Base-by-base conservation (phyloP, 2,113 vertebrate species). In the Prunella fulvescens region DNA sequence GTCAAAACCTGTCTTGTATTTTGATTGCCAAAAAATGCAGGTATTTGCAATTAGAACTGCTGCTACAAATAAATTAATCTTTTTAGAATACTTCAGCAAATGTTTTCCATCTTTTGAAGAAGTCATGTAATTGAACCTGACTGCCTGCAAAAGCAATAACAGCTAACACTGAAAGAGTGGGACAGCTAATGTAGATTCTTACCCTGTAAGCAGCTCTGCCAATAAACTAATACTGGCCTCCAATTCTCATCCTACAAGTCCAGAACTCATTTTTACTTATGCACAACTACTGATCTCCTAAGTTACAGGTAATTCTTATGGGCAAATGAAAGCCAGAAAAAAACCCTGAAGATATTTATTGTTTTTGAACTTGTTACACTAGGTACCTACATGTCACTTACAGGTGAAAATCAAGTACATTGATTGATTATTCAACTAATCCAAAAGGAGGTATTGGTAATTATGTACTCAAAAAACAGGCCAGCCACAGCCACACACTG, bases 71-170 rank as follows among this genome's bases (percentile, higher is more conserved):
- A 96, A 76, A 95, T 78, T 44, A 66, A 92, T 92, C 62, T 81
- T 87, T 94, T 86, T 51, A 92, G 71, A 77, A 86, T 64, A 88
- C 60, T 95, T 94, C 56, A 88, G 83, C 83, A 96, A 82, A 90
- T 90, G 85, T 70, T 92, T 78, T 70, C 76, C 39, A 76, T 74
- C 71, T 67, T 94, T 82, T 92, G 71, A 88, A 93, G 85, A 87
- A 95, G 31, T 57, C 35, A 45, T 64, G 50, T 60, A 91, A 95
- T 65, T 87, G 79, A 95, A 92, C 54, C 33, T 51, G 70, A 92
- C 35, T 80, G 88, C 71, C 53, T 92, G 85, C 8, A 44, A 93
- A 92, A 86, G 60, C 67, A 93, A 51, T 67, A 86, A 77, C 14
- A 14, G 86, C 39, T 53, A 71, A 33, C 56, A 70, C 31, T 53